Evolutionary conservation across 2,113 vertebrate species (phyloP).

Genomic region (Monarcha castaneiventris): DNA sequence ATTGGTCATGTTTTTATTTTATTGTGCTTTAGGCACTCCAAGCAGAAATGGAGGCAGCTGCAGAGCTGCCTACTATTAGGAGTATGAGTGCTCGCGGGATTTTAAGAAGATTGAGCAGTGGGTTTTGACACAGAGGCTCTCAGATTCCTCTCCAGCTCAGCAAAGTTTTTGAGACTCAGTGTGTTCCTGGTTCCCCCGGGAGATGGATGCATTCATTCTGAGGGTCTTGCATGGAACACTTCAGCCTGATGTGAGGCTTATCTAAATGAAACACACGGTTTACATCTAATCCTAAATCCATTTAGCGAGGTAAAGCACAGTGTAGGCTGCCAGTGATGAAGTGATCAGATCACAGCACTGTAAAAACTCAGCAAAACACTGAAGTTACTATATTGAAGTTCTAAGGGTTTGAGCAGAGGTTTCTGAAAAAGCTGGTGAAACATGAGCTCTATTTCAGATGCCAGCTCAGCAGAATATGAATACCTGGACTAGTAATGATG

Average conservation of each 20-base stretch:
- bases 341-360: background rate
- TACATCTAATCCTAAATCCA: background rate
- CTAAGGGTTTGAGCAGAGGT: background rate
- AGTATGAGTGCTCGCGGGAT: background rate
- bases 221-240: background rate
- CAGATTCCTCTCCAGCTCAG: background rate
- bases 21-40: background rate
- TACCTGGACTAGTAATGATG: slow-evolving; percentile 14
- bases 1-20: background rate
- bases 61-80: background rate
- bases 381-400: background rate
- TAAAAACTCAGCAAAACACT: background rate
- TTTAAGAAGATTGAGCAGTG: background rate
- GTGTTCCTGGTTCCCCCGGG: background rate
- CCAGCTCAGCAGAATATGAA: slow-evolving; percentile 32
- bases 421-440: slow-evolving; percentile 24
- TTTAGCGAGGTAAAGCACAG: background rate
- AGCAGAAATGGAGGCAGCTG: background rate
- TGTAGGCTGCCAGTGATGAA: background rate
- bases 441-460: background rate
- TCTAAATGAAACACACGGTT: background rate
- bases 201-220: background rate
- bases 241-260: background rate
- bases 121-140: background rate
- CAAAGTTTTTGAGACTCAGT: background rate